Evolutionary conservation across 2,888 invertebrate genomes (phyloP), one percentile per base, ranked within the genome.

Genomic region (Spialia ferax): DNA sequence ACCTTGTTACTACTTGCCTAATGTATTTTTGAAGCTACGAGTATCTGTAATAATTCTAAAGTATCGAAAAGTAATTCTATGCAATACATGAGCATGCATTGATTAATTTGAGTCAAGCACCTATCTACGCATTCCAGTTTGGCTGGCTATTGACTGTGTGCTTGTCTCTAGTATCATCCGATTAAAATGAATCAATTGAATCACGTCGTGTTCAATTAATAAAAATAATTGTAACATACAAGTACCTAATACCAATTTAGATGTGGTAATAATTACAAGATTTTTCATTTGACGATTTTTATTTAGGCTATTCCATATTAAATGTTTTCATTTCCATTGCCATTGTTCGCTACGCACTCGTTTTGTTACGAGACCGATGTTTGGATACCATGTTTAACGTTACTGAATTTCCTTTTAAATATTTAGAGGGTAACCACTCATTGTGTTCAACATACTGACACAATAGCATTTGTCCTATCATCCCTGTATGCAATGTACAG

Each of bases 381-480:
- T 38, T 38, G 38, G n/a, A 48, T 50, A 22, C 22, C 20, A 23
- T 52, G 55, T 64, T 62, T 45, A 42, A 54, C 42, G 72, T 71
- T 72, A 69, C 72, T 66, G 75, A 73, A 73, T 75, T 70, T 74
- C 72, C 74, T 72, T 70, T 77, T 78, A 77, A 79, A 77, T 75
- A 77, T 79, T 77, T 76, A 79, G 68, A 71, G 74, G 72, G 73
- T 75, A 70, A 73, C 72, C 73, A 71, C 73, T 71, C 73, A 75
- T 74, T 74, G 73, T 74, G 73, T 73, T 69, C 73, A 67, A 71
- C 71, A 71, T 71, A 72, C 55, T 63, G 73, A 74, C 74, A 81
- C 78, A 81, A 78, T 79, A 75, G 79, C 77, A 82, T 80, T 81
- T 74, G 74, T 71, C 72, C 73, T 74, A 77, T 3, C 15, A 42